phyloP scores from a whole-genome alignment of 2,113 vertebrate species.

The Crotalus tigris region DNA sequence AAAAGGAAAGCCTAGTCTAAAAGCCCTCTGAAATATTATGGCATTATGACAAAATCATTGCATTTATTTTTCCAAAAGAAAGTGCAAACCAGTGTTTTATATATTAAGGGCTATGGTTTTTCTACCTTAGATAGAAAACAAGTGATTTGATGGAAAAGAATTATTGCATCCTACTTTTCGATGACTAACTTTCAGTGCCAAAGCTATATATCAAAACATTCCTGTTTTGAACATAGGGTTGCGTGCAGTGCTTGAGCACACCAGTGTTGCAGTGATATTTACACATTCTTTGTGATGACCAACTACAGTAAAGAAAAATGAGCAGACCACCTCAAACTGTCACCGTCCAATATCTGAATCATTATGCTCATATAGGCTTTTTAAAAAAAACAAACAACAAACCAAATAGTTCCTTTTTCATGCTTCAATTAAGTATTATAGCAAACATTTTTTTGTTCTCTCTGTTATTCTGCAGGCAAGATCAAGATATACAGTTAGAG shows the following conservation, averaged over 20 bases:
- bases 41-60: background rate
- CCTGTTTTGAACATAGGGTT: background rate
- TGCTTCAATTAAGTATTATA: background rate
- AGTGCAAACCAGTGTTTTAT: background rate
- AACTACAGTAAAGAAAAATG: background rate
- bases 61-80: background rate
- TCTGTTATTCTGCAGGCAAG: background rate
- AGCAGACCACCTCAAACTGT: background rate
- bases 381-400: background rate
- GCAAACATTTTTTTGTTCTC: background rate
- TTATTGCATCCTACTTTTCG: background rate
- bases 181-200: background rate
- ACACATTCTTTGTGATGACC: background rate
- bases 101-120: background rate
- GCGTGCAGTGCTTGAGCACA: background rate
- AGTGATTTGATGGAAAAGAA: background rate
- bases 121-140: background rate
- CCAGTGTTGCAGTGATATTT: background rate
- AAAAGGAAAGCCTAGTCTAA: background rate
- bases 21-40: background rate
- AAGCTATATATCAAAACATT: background rate
- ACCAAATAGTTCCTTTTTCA: background rate
- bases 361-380: background rate
- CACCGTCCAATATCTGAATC: background rate
- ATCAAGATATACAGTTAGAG: background rate